Evolutionary conservation across 2,888 invertebrate genomes (phyloP), one percentile per base, ranked within the genome.

Genomic region (Boloria euphrosyne): DNA sequence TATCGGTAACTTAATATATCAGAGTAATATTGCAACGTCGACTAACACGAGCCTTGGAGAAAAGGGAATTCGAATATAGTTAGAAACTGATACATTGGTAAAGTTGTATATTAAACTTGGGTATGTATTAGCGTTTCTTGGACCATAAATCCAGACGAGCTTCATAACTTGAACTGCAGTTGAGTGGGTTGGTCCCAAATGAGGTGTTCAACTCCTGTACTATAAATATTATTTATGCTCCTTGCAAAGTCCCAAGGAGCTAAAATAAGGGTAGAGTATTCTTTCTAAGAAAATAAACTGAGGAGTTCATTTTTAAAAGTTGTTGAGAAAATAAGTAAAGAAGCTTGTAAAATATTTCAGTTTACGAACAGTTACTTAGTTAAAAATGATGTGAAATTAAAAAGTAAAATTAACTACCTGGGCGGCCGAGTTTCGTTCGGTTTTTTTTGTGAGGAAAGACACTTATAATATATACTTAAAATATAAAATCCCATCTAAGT

Each of bases 191-290:
- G 74, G 75, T 73, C 77, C 76, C 79, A 77, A 80, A 81, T 79
- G 79, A 83, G 80, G 83, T 84, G 80, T 79, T 80, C 78, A 75
- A 75, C 74, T 77, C 75, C 74, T 77, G 69, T 77, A 75, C 80
- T 80, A 83, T 81, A 81, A 82, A 84, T 79, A 80, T 80, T 81
- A 83, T 85, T 85, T 84, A 82, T 77, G 74, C 80, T 74, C 68
- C 68, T 71, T 71, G 71, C 71, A 66, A 75, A 75, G 50, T 72
- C 73, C 72, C 73, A 54, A 73, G 75, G 74, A 77, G 76, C 78
- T 76, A 69, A 69, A 75, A 77, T 61, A 69, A 38, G 31, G 47
- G 58, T 62, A 64, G 50, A 31, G 57, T 62, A 62, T 65, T 58
- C 52, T 57, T 69, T 63, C 27, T 47, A 58, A 62, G 67, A 69